These are phyloP conservation scores for Mus pahari DNA, from an alignment of 2,113 vertebrate genomes.

Conservation along the genomic window DNA sequence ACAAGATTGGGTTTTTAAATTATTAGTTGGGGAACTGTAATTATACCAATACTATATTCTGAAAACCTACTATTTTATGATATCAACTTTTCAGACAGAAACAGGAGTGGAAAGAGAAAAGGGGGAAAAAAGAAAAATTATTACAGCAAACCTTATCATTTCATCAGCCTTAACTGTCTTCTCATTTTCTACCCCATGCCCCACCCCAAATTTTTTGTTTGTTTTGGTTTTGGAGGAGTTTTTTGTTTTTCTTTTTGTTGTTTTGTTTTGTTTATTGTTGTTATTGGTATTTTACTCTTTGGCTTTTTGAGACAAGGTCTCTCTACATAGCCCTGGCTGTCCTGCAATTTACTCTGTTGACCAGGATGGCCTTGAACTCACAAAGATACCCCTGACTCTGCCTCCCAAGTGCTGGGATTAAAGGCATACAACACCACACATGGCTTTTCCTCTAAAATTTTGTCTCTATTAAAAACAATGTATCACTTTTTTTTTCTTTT, in stretches of 20 bases:
- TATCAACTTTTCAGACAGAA: neutral
- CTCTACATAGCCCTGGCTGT: neutral
- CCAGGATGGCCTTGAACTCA: neutral
- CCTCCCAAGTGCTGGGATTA: neutral
- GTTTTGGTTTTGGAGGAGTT: neutral
- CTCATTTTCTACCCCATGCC: neutral
- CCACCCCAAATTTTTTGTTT: neutral
- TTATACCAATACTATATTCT: slow-evolving; percentile 2
- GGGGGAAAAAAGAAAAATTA: neutral
- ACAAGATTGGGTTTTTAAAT: neutral
- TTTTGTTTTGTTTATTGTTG: neutral
- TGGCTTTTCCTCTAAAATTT: neutral
- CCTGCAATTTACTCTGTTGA: neutral
- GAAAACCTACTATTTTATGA: neutral
- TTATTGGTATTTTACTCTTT: neutral
- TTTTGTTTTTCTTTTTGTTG: neutral
- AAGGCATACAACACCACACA: neutral
- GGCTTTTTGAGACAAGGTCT: neutral
- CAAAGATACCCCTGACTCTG: neutral
- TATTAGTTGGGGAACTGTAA: neutral
- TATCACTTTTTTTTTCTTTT: neutral
- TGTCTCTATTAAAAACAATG: slow-evolving; percentile 14
- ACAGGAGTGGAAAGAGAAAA: neutral
- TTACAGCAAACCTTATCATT: neutral
- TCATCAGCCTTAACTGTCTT: neutral